These are phyloP conservation scores for Aproaerema taeniolella DNA, from an alignment of 2,888 invertebrate species.

Conservation along the genomic window DNA sequence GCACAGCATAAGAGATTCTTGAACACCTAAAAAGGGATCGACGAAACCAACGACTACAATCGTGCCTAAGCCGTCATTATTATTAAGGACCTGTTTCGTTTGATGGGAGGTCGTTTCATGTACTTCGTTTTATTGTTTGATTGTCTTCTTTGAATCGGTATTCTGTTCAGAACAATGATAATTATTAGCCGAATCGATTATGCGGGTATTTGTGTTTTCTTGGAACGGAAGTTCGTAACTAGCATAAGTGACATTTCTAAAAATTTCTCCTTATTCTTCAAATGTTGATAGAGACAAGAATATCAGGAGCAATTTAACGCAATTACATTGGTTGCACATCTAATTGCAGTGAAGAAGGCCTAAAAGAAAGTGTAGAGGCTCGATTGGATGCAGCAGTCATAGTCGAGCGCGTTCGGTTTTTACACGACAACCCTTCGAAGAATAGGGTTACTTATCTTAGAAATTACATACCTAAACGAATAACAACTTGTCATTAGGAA, in stretches of 20 bases:
- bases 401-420: slow-evolving; percentile 52
- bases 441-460: no score
- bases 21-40: slow-evolving; percentile 44
- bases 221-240: slow-evolving; percentile 4
- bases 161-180: slow-evolving; percentile 13
- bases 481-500: no score
- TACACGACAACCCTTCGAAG: slow-evolving; percentile 60
- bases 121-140: slow-evolving; percentile 50
- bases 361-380: no score
- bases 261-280: no score
- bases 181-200: slow-evolving; percentile 10
- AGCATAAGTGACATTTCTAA: no score
- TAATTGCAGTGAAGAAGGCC: no score
- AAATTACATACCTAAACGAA: no score
- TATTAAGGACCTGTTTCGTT: slow-evolving; percentile 45
- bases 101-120: slow-evolving; percentile 52
- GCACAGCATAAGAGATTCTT: slow-evolving; percentile 49
- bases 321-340: no score
- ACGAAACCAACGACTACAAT: slow-evolving; percentile 37
- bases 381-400: slow-evolving; percentile 36
- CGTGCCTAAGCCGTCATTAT: slow-evolving; percentile 31
- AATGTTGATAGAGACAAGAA: no score
- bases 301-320: no score
- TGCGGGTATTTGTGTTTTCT: background rate
- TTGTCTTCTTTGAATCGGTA: slow-evolving; percentile 45